Evolutionary conservation across 2,888 invertebrate species (phyloP).

Genomic region (Cheilosia soror): DNA sequence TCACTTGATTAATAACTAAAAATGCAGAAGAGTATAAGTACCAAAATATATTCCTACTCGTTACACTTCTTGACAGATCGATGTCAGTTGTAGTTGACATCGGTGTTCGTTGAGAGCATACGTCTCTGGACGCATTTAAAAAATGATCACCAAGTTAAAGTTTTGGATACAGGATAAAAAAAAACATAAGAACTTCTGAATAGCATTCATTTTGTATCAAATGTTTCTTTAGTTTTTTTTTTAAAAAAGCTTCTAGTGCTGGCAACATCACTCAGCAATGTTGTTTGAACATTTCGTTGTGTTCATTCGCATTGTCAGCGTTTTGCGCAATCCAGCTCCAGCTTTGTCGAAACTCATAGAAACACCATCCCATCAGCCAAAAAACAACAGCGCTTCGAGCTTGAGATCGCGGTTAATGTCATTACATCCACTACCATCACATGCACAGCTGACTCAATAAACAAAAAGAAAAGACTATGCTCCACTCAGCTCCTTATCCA

Average conservation of each 20-base stretch:
- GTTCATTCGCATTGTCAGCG: conserved; percentile 7
- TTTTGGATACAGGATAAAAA: no score
- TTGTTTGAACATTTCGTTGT: conserved; percentile 29
- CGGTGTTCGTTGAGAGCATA: no score
- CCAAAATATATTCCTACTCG: no score
- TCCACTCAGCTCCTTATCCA: conserved; percentile 7
- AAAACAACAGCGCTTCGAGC: conserved; percentile 4
- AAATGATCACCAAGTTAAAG: no score
- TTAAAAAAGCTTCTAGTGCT: neutral
- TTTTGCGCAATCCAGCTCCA: conserved; percentile 23
- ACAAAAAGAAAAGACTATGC: conserved; percentile 9
- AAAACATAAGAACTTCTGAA: no score
- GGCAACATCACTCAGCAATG: conserved; percentile 30
- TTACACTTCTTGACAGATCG: no score
- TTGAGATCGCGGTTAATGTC: conserved; percentile 36
- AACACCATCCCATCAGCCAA: neutral
- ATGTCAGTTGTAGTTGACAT: no score
- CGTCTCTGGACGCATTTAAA: no score
- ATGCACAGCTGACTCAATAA: conserved; percentile 62
- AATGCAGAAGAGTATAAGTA: no score
- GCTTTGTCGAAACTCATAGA: neutral
- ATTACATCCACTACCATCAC: conserved; percentile 33
- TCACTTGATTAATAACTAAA: no score
- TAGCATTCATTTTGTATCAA: no score
- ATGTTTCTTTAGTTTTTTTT: neutral